Evolutionary conservation across 37 sponge, comb jelly and placozoan species (phyloP).

Genomic region (Chondrilla cf. caribensis): DNA sequence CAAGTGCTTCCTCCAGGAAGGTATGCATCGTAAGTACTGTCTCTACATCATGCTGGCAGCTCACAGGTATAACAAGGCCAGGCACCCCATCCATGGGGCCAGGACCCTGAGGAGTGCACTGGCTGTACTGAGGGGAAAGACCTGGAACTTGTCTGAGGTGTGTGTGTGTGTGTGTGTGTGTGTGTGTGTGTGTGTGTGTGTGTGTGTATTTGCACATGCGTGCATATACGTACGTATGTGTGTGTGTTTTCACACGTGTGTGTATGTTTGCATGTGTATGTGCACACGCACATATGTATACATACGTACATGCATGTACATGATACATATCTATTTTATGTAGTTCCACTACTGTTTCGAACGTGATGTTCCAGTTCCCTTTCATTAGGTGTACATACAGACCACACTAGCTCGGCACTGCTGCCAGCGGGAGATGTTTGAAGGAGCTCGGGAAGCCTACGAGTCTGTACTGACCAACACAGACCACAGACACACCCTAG

Average conservation of each 20-base stretch:
- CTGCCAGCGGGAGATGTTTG: slow-evolving; percentile 32
- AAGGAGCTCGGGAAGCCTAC: slow-evolving; percentile 40
- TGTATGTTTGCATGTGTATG: not conserved
- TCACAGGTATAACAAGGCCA: slow-evolving; percentile 48
- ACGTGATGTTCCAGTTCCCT: too few relatives aligned
- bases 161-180: not conserved
- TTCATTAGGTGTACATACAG: slow-evolving; percentile 46
- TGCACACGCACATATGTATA: too few relatives aligned
- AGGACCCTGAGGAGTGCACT: slow-evolving; percentile 61
- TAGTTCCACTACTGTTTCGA: too few relatives aligned
- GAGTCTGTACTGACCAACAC: slow-evolving; percentile 51
- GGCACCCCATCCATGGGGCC: slow-evolving; percentile 48
- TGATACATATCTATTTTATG: too few relatives aligned
- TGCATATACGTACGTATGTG: not conserved
- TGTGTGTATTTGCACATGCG: not conserved
- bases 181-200: slow-evolving; percentile 2
- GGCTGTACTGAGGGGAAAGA: slow-evolving; percentile 49
- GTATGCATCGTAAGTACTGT: slow-evolving; percentile 80
- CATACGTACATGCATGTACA: too few relatives aligned
- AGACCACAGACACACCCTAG: slow-evolving; percentile 26
- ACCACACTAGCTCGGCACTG: slow-evolving; percentile 50
- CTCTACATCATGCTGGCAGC: slow-evolving; percentile 88
- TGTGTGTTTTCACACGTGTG: not conserved
- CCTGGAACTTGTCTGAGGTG: slow-evolving; percentile 83
- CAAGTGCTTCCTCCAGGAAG: slow-evolving; percentile 69